Evolutionary conservation across 2,797 vertebrate genomes (phyloP), one percentile per base, ranked within the genome.

Genomic region (Enteromius treurensis): DNA sequence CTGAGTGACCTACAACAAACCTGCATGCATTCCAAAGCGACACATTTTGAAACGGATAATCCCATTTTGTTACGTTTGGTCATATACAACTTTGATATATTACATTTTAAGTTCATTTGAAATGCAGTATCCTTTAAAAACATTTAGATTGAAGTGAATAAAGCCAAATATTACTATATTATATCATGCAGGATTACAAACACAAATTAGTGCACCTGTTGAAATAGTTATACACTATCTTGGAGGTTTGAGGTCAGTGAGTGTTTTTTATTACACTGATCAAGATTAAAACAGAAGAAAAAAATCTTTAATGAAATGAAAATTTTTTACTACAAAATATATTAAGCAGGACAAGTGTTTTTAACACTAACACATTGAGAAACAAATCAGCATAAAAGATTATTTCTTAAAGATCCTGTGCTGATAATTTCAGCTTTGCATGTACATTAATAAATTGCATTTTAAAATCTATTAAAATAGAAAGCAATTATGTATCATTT

Each of bases 121-220:
- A 73, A 74, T 74, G 0, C 34, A 21, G 34, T n/a, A 53, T 21
- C 51, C 45, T 47, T 70, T 26, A 10, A 29, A 70, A 15, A 71
- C 0, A 9, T 51, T 49, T 51, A 32, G 26, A 73, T 19, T 32
- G 69, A 73, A 2, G 26, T 32, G 45, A 40, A 77, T 29, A 47
- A 45, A 42, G 7, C 26, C 19, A 42, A 49, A 21, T 47, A 29
- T 13, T 67, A 14, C 62, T 23, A 51, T 2, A 29, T 37, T 23
- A 53, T 23, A 26, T 17, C 19, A 11, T 53, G 21, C 11, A 37
- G 13, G 19, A 49, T 0, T 5, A 4, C 67, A 77, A 47, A 45
- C 4, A 55, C 40, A n/a, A 32, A 53, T 69, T 40, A 69, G 64
- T 55, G n/a, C 32, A 79, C 3, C 32, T 55, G 77, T 53, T 69